These are phyloP conservation scores for Erebia aethiops DNA, from an alignment of 2,888 invertebrate genomes.

Conservation along the genomic window DNA sequence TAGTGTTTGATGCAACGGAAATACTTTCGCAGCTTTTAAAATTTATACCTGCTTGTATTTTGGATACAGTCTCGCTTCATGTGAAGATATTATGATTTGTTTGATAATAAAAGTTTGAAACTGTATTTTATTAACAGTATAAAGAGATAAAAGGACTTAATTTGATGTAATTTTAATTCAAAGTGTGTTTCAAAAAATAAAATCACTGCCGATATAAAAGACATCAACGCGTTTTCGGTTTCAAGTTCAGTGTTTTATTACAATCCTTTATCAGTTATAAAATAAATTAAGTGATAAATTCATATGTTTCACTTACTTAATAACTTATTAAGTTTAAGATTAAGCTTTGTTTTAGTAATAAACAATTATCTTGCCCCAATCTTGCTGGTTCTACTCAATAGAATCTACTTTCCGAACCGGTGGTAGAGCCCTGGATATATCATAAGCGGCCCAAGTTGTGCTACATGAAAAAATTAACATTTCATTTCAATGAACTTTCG, in stretches of 20 bases:
- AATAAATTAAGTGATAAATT: too few species aligned
- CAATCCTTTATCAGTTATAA: not conserved
- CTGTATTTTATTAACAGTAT: not conserved
- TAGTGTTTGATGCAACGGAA: conserved; percentile 37
- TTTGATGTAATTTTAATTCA: not conserved
- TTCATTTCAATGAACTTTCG: too few species aligned
- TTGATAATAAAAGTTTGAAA: not conserved
- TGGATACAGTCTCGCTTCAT: conserved; percentile 15
- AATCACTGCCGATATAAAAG: not conserved
- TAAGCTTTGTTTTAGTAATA: too few species aligned
- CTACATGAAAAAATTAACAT: too few species aligned
- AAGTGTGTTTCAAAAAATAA: not conserved
- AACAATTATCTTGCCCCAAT: too few species aligned
- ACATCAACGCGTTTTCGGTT: conserved; percentile 13
- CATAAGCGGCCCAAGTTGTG: too few species aligned
- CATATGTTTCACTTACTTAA: too few species aligned
- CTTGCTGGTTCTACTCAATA: too few species aligned
- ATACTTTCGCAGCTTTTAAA: conserved; percentile 41
- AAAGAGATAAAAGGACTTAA: not conserved
- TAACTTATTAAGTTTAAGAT: too few species aligned
- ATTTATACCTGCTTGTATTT: conserved; percentile 36
- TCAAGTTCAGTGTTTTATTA: not conserved
- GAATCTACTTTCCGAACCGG: too few species aligned
- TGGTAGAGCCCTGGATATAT: too few species aligned
- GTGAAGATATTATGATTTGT: conserved; percentile 1